Base-by-base conservation (phyloP, 2,888 invertebrate genomes). In the Aphidoletes aphidimyza region DNA sequence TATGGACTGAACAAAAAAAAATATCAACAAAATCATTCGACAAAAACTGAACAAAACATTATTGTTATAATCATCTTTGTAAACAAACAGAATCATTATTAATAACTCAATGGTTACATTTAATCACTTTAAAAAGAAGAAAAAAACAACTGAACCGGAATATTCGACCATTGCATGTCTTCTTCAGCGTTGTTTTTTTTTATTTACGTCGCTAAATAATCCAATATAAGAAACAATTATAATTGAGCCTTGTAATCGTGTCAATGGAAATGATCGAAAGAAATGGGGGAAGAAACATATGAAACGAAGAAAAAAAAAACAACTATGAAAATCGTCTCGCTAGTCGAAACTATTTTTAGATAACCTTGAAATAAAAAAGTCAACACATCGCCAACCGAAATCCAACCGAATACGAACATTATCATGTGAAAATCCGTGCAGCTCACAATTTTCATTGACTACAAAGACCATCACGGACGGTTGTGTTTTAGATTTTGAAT, bases 331-430 rank as follows among this genome's bases (percentile, higher is more conserved):
- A 39, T 22, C n/a, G 81, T 81, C 39, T 81, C 81, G 39, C 39
- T 39, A 22, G 26, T 8, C 1, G 26, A 11, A n/a, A 26, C 42
- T 84, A 84, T 84, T 84, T 84, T 84, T 69, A 84, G 84, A 84
- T 84, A 84, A 84, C 84, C 84, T 84, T 84, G 84, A 84, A 59
- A 42, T 59, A 39, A 84, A 84, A n/a, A 84, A 39, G 84, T 84
- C 84, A 84, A 81, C 81, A 1, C n/a, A n/a, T n/a, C 19, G n/a
- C n/a, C 37, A 37, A 37, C 37, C 11, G n/a, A n/a, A 36, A 78
- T 8, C 78, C 6, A 9, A 26, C 22, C 26, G 30, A 14, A 69
- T 34, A 69, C n/a, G 17, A 30, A 69, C 11, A 69, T 69, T 34
- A 30, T 69, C 30, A 30, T 69, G 11, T 69, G 14, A 30, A 42